Evolutionary conservation across 2,113 vertebrate species (phyloP), one percentile per base, ranked within the genome.

Genomic region (Marmota monax): DNA sequence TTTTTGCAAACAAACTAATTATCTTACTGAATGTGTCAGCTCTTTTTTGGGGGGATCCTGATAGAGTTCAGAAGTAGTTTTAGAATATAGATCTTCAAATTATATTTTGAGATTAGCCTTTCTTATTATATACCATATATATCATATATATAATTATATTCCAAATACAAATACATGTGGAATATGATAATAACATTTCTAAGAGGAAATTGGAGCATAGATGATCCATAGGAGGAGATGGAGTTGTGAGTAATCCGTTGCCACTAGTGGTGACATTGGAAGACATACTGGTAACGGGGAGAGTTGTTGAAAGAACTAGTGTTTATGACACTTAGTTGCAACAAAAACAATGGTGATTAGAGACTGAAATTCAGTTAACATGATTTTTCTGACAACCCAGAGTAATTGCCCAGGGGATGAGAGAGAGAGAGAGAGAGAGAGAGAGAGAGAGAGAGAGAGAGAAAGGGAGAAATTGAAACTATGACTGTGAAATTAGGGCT

Each of bases 1-100:
- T 86, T 12, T 76, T 61, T 74, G 29, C 83, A 58, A 96, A 90
- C 84, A 84, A 74, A 65, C 39, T 2, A 94, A 63, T 73, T 48
- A 89, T 51, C 9, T 22, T 56, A 58, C 51, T 86, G 29, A 91
- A 85, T 4, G 42, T 76, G 16, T 3, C 14, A 63, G 18, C 5
- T 56, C 1, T 94, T 95, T 72, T 17, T 1, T 58, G 53, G 85
- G n/a, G 80, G 8, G 22, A 83, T 14, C 0, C 20, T 84, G 4
- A 58, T 10, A 88, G 42, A 78, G 37, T 14, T 1, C 20, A 91
- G 39, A 11, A 78, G 18, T 22, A 72, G 14, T 88, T 1, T 94
- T 34, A 84, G 72, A 74, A 94, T 72, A 73, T 1, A 78, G 2
- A 67, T 4, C 5, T 32, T 83, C 3, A 88, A 92, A 92, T 92